A percentile compares a stretch with the other conserved stretches of the same genome.
phyloP scores from a whole-genome alignment of 2,113 vertebrate genomes.

The Oriolus oriolus region DNA sequence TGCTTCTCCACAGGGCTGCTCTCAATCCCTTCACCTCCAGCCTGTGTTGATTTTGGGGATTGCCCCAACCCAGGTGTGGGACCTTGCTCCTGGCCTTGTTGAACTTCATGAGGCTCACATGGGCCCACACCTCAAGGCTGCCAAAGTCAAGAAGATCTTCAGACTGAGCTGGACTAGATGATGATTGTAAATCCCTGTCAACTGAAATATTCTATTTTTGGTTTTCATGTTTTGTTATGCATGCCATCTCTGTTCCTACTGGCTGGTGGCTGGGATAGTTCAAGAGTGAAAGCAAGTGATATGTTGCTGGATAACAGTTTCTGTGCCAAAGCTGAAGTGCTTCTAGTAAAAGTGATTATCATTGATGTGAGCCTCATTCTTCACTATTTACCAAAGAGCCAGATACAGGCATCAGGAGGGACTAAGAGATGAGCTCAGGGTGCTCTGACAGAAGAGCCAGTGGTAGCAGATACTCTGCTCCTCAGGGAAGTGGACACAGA shows the following conservation, averaged over 20 bases:
- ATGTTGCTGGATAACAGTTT: background rate
- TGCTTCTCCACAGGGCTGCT: background rate
- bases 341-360: background rate
- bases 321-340: background rate
- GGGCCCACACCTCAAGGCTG: background rate
- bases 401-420: background rate
- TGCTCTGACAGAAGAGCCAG: background rate
- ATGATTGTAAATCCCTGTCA: background rate
- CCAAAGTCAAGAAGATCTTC: background rate
- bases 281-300: background rate
- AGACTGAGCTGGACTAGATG: background rate
- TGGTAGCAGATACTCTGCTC: background rate
- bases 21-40: background rate
- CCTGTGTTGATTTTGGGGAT: background rate
- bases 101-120: background rate
- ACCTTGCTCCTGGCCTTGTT: background rate
- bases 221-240: background rate
- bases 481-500: background rate
- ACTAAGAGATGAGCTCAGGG: background rate
- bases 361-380: background rate
- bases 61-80: background rate
- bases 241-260: fast-evolving
- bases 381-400: background rate
- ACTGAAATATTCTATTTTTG: background rate
- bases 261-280: background rate